A percentile compares a stretch with the other conserved stretches of the same genome.
phyloP scores from a whole-genome alignment of 1,140 invertebrate species.

The Armadillidium nasatum region DNA sequence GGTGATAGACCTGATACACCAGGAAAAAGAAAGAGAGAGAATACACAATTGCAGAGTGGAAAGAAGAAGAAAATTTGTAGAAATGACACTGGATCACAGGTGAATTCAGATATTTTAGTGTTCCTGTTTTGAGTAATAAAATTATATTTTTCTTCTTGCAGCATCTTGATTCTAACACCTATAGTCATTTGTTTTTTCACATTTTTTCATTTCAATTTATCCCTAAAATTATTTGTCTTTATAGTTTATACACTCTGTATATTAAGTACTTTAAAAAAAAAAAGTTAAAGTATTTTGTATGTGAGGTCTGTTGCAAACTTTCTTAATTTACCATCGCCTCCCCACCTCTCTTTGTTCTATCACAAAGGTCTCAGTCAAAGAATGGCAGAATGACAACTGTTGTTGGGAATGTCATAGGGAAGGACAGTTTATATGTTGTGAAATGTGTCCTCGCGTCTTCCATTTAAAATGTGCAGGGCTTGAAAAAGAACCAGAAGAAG shows the following conservation, averaged over 20 bases:
- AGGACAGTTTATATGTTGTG: conserved; percentile 63
- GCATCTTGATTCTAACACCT: too few relatives aligned
- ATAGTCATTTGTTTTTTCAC: too few relatives aligned
- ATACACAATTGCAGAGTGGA: neutral
- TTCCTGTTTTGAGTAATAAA: too few relatives aligned
- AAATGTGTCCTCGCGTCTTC: conserved; percentile 76
- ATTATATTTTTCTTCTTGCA: too few relatives aligned
- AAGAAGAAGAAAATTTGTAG: neutral
- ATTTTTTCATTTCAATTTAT: too few relatives aligned
- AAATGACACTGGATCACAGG: neutral
- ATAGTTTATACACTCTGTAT: too few relatives aligned
- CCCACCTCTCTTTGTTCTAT: neutral
- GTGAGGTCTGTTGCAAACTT: too few relatives aligned
- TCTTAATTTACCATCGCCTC: too few relatives aligned
- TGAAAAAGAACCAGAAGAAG: conserved; percentile 54
- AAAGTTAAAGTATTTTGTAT: too few relatives aligned
- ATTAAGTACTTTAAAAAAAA: too few relatives aligned
- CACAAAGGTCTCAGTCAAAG: neutral
- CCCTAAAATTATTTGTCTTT: too few relatives aligned
- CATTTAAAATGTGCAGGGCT: conserved; percentile 70
- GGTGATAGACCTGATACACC: conserved; percentile 29
- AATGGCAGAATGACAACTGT: conserved; percentile 61
- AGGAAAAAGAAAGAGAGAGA: conserved; percentile 31
- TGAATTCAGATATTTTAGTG: neutral
- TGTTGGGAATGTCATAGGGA: conserved; percentile 84